Evolutionary conservation across 2,113 vertebrate genomes (phyloP), one percentile per base, ranked within the genome.

Genomic region (Illadopsis cleaveri): DNA sequence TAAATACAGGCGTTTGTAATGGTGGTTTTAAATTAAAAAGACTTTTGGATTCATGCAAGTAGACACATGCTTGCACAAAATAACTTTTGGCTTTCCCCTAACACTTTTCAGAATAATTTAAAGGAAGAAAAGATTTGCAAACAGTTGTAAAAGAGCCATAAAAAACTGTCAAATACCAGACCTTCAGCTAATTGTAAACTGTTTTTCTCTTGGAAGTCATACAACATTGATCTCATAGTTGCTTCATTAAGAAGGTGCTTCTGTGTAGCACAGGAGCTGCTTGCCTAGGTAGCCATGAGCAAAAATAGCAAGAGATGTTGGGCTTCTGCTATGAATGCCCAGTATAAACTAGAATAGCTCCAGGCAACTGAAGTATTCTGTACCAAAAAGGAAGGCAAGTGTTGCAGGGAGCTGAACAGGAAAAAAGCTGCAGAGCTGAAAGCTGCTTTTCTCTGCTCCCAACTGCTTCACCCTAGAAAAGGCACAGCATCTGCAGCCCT

Each of bases 161-260:
- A 96, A 95, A 97, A 95, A 95, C 89, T 91, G 96, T 97, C 96
- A 95, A 93, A 97, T 97, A 92, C 86, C 95, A 97, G 94, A 92
- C 65, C 96, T 91, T 96, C 89, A 94, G 86, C 92, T 96, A 97
- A 97, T 96, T 96, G 95, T 94, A 91, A 93, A 95, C 93, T 92
- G 82, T 95, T 97, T 96, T 92, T 64, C 92, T 91, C 38, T 95
- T 96, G 93, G 82, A 95, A 93, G 71, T 92, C 45, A n/a, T 94
- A 94, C 92, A 97, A 78, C 88, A 86, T 92, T 96, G 95, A 96
- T 97, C 89, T 94, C 93, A 94, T 96, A 79, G 75, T 71, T 93
- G 73, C 69, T 94, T 96, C 68, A 35, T 96, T 94, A 94, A 66
- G 78, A 88, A 92, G 93, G 89, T 93, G 86, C 56, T 95, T 84